Evolutionary conservation across 2,113 vertebrate species (phyloP).

Genomic region (Ctenomys sociabilis): DNA sequence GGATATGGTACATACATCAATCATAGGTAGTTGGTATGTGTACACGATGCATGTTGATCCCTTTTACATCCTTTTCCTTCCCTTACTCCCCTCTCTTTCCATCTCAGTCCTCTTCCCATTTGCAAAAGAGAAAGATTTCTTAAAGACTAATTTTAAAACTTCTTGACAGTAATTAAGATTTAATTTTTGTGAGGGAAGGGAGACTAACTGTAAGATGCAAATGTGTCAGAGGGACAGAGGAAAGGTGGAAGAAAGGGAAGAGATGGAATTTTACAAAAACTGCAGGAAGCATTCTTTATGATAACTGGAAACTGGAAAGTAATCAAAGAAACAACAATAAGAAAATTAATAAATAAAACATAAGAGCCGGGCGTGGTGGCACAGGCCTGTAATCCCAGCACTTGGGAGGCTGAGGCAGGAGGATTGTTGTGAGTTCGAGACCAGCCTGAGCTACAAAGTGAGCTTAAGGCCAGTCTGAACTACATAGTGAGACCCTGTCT

Average conservation of each 20-base stretch:
- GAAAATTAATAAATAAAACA: background rate
- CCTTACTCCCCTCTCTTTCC: background rate
- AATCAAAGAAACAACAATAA: background rate
- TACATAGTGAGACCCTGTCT: too few relatives aligned
- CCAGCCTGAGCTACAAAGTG: too few relatives aligned
- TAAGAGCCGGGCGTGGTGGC: too few relatives aligned
- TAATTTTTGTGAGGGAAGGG: background rate
- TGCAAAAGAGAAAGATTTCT: background rate
- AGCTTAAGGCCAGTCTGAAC: too few relatives aligned
- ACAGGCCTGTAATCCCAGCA: too few relatives aligned
- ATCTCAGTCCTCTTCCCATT: background rate
- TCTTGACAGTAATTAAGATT: background rate
- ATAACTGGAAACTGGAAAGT: background rate
- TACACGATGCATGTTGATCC: background rate
- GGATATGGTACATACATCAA: background rate
- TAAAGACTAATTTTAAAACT: background rate
- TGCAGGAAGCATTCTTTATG: background rate
- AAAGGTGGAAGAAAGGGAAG: background rate
- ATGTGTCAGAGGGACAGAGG: background rate
- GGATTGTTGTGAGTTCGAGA: too few relatives aligned
- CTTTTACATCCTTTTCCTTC: background rate
- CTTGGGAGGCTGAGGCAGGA: too few relatives aligned
- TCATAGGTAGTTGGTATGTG: background rate
- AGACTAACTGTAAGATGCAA: background rate
- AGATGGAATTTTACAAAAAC: background rate